Base-by-base conservation (phyloP, 1,140 invertebrate species). In the Drosophila sproati region DNA sequence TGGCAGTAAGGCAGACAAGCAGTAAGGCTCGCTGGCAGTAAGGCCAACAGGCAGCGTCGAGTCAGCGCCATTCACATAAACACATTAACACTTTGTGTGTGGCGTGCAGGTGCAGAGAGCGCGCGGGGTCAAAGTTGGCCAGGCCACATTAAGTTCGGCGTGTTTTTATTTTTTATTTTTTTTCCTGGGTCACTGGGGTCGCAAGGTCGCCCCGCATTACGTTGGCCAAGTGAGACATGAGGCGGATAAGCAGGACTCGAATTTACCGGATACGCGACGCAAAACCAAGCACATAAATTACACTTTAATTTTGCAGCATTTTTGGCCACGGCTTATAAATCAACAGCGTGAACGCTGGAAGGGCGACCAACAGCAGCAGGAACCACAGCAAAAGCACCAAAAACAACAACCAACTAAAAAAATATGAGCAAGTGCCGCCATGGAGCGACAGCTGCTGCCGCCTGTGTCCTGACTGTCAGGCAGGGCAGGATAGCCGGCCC, bases 311-410 rank as follows among this genome's bases (percentile, higher is more conserved):
- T 89, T 89, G 80, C 85, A 89, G 74, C 86, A 81, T 86, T 89
- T 89, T 89, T 89, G 85, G 85, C 85, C 78, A 89, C 69, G 78
- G 86, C 86, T 89, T 89, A 89, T 89, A 89, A 89, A 89, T 89
- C 85, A 89, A 67, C 71, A 61, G 55, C 68, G 59, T 77, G 68
- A 78, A 59, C 39, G 20, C 35, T 32, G 51, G 59, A 63, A 61
- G 39, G 56, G 63, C 60, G 48, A 52, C 62, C 55, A 43, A 43
- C 6, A 48, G 12, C 56, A 59, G 35, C 39, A 20, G 20, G 20
- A 20, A 20, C 20, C 20, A 20, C 0, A 20, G 20, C 20, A 20
- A 20, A 20, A 20, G 0, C 20, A 60, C 10, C 32, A 43, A 29
- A 6, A 60, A 20, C 56, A 60, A 59, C 50, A 64, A 56, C 52